Conservation (phyloP, 1,140 invertebrate species). For the Plutomurus gul region DNA sequence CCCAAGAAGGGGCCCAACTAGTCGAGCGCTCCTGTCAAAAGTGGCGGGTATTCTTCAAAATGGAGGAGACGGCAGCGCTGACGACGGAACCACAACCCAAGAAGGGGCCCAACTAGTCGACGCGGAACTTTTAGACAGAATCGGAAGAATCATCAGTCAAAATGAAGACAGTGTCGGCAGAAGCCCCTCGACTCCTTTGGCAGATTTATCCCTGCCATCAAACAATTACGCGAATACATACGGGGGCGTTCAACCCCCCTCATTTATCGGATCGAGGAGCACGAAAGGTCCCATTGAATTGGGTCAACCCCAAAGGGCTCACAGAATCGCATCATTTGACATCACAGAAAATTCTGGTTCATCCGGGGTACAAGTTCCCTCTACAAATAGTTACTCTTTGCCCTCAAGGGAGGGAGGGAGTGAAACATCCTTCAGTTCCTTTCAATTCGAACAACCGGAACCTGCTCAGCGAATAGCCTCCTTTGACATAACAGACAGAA, state of each 20-base stretch:
- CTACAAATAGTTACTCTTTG: neutral
- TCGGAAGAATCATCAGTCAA: conserved; percentile 35
- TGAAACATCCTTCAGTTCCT: neutral
- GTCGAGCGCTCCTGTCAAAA: conserved; percentile 23
- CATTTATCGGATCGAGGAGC: neutral
- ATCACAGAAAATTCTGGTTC: neutral
- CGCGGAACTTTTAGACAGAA: conserved; percentile 27
- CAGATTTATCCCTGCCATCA: neutral
- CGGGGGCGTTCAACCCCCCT: neutral
- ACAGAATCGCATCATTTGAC: neutral
- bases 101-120: conserved; percentile 32
- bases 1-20: conserved; percentile 17
- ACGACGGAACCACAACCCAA: conserved; percentile 8
- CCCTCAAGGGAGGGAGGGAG: neutral
- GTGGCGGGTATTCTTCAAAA: conserved; percentile 33
- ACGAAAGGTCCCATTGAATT: neutral
- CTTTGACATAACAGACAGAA: conserved; percentile 2
- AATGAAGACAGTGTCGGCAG: conserved; percentile 25
- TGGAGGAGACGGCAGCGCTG: conserved; percentile 17
- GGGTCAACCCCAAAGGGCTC: neutral
- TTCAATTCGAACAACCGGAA: conserved; percentile 17
- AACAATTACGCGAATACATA: neutral
- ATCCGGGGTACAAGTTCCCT: neutral
- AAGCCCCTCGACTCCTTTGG: neutral
- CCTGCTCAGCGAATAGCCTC: conserved; percentile 28